A percentile compares a stretch with the other conserved stretches of the same genome.
Conservation (phyloP, 2,113 vertebrate species). For the Lates calcarifer region DNA sequence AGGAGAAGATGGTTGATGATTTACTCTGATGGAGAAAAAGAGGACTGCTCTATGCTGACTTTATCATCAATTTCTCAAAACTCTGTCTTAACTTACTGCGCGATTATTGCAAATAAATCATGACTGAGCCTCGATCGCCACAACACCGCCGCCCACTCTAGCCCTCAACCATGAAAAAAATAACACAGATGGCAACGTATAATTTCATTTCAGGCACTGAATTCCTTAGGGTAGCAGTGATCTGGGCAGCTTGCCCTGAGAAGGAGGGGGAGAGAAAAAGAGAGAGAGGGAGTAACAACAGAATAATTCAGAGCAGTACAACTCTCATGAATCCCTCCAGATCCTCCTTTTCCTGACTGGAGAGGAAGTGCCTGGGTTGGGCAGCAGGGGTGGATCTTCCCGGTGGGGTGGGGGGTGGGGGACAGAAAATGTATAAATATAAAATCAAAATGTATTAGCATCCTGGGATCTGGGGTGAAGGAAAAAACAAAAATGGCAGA, state of each 20-base stretch:
- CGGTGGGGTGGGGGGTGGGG: too few relatives aligned
- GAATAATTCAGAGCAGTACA: slow-evolving; percentile 43
- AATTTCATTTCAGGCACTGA: slow-evolving; percentile 50
- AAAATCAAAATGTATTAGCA: slow-evolving; percentile 37
- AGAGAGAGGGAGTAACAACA: slow-evolving; percentile 13
- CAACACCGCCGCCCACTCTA: slow-evolving; percentile 2
- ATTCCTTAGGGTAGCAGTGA: slow-evolving; percentile 43
- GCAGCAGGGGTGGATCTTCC: slow-evolving; percentile 36
- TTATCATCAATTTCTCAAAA: neutral
- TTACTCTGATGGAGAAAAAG: slow-evolving; percentile 4
- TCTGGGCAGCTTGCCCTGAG: slow-evolving; percentile 48
- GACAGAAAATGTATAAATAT: slow-evolving; percentile 40
- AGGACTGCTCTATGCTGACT: neutral
- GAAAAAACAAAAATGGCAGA: slow-evolving; percentile 26
- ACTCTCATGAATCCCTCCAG: slow-evolving; percentile 33
- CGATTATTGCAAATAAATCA: slow-evolving; percentile 23
- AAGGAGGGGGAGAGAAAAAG: slow-evolving; percentile 8
- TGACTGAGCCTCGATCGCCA: neutral
- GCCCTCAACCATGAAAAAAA: slow-evolving; percentile 27
- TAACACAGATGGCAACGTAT: slow-evolving; percentile 50
- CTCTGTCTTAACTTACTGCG: neutral
- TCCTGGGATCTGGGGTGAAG: slow-evolving; percentile 48
- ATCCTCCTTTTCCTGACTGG: slow-evolving; percentile 46
- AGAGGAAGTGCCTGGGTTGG: slow-evolving; percentile 38
- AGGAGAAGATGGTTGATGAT: slow-evolving; percentile 28